Evolutionary conservation across 2,888 invertebrate genomes (phyloP).

Genomic region (Cheilosia variabilis): DNA sequence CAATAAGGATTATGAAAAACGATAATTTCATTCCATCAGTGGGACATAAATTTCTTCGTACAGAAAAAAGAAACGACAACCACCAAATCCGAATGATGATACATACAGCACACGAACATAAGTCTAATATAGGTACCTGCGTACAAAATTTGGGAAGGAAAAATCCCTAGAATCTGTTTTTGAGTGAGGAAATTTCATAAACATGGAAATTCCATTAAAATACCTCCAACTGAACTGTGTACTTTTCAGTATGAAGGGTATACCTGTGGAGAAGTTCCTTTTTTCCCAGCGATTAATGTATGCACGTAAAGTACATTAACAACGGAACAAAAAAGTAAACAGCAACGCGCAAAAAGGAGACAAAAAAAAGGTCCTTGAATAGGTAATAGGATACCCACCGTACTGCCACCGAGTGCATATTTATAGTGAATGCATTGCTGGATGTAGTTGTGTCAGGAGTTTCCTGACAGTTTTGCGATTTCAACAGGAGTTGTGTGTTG

Average conservation of each 20-base stretch:
- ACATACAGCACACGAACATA: neutral
- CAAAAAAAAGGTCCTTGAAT: neutral
- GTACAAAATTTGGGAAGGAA: neutral
- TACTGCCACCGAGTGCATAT: neutral
- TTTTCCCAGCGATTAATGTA: constrained; percentile 28
- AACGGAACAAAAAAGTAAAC: constrained; percentile 1
- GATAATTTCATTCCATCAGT: constrained; percentile 59
- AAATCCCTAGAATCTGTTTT: constrained; percentile 36
- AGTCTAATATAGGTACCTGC: neutral
- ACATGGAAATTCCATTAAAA: constrained; percentile 59
- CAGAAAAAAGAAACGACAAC: constrained; percentile 3
- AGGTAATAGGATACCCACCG: neutral
- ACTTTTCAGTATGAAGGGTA: neutral
- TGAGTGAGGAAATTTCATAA: constrained; percentile 44
- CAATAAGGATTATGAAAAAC: constrained; percentile 64
- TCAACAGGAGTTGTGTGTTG: neutral
- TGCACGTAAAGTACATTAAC: constrained; percentile 13
- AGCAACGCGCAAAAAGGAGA: neutral
- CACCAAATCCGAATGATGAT: constrained; percentile 34
- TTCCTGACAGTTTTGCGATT: neutral
- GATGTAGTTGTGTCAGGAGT: neutral
- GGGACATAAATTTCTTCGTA: constrained; percentile 48
- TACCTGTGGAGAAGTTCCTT: constrained; percentile 21
- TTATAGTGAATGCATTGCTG: neutral
- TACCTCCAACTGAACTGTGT: constrained; percentile 16